Evolutionary conservation across 2,888 invertebrate genomes (phyloP).

Genomic region (Diabrotica balteata): DNA sequence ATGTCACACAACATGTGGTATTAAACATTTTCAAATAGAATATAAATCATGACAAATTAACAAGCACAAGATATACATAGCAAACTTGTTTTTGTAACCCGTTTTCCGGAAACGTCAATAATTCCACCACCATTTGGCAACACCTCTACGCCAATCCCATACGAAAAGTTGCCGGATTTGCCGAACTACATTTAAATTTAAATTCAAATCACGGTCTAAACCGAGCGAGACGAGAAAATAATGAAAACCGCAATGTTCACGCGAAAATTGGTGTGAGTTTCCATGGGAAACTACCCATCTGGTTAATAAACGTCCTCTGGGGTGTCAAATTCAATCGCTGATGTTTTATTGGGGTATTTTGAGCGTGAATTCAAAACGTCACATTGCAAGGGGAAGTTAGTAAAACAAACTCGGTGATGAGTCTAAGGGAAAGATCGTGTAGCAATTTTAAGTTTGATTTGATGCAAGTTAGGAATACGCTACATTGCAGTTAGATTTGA

Average conservation of each 20-base stretch:
- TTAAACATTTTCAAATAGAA: too few relatives aligned
- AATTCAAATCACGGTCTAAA: slow-evolving; percentile 16
- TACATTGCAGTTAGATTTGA: too few relatives aligned
- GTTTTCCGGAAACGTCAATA: too few relatives aligned
- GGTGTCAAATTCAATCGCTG: slow-evolving; percentile 61
- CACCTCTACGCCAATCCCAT: too few relatives aligned
- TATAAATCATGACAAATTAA: too few relatives aligned
- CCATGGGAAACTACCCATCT: slow-evolving; percentile 55
- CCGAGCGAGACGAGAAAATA: slow-evolving; percentile 24
- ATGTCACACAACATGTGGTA: too few relatives aligned
- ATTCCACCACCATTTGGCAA: too few relatives aligned
- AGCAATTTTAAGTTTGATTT: slow-evolving; percentile 1
- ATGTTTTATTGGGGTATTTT: slow-evolving; percentile 60
- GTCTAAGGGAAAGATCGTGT: neutral
- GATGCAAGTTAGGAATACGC: too few relatives aligned
- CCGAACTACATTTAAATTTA: too few relatives aligned
- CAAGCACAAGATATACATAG: too few relatives aligned
- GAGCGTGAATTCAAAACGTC: slow-evolving; percentile 52
- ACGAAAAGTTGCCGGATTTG: too few relatives aligned
- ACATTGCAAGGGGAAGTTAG: slow-evolving; percentile 29
- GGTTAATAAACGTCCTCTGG: slow-evolving; percentile 57
- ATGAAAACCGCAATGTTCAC: slow-evolving; percentile 33
- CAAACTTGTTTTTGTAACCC: too few relatives aligned
- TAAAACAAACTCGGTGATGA: slow-evolving; percentile 27
- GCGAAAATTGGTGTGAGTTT: slow-evolving; percentile 36